Conservation (phyloP, 1,140 invertebrate species). For the Lasioglossum baleicum region DNA sequence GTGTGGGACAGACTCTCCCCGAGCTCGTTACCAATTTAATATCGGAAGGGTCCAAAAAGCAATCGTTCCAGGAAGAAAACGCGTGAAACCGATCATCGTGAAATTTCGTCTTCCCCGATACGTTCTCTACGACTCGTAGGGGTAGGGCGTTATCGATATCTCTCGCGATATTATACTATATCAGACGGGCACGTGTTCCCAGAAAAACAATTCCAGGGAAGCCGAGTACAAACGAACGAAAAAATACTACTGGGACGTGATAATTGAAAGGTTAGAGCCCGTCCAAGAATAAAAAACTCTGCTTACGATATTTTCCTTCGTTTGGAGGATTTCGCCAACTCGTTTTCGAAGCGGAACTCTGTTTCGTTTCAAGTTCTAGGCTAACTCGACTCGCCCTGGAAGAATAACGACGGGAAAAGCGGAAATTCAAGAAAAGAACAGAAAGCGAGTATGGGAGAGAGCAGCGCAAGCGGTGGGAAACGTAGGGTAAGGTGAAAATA, state of each 20-base stretch:
- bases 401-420: background rate
- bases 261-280: background rate
- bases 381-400: background rate
- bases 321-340: background rate
- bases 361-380: background rate
- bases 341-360: background rate
- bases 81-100: background rate
- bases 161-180: background rate
- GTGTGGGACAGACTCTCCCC: conserved; percentile 19
- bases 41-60: background rate
- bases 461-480: background rate
- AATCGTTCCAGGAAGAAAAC: conserved; percentile 4
- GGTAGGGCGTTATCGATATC: background rate
- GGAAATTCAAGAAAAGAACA: background rate
- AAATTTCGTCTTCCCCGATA: background rate
- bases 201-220: background rate
- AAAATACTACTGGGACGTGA: background rate
- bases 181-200: background rate
- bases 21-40: conserved; percentile 28
- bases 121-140: background rate
- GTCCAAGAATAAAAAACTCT: background rate
- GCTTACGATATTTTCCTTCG: background rate
- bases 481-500: background rate
- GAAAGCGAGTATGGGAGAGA: background rate
- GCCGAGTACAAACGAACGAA: background rate